A percentile compares a stretch with the other conserved stretches of the same genome.
These are phyloP conservation scores for Hemiscyllium ocellatum DNA, from an alignment of 2,113 vertebrate species.

Conservation along the genomic window DNA sequence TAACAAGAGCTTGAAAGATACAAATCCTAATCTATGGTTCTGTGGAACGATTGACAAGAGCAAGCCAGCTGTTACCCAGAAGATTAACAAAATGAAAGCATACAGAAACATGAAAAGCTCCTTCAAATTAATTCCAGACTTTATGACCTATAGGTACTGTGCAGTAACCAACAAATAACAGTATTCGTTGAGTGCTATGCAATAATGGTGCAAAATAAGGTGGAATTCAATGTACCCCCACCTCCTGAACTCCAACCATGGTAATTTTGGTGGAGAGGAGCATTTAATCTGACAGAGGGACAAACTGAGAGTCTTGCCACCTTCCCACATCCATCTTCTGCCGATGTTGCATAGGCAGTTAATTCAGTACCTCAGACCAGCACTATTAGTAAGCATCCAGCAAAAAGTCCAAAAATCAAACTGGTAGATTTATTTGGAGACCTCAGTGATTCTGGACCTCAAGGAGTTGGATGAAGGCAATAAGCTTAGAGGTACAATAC, in stretches of 20 bases:
- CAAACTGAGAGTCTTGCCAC: background rate
- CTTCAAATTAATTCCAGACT: slow-evolving; percentile 20
- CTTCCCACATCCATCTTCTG: background rate
- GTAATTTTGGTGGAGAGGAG: background rate
- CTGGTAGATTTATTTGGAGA: background rate
- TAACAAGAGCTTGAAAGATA: slow-evolving; percentile 18
- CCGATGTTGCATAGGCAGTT: background rate
- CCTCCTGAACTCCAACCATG: too few species aligned
- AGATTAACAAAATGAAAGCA: slow-evolving; percentile 35
- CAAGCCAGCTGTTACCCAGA: slow-evolving; percentile 33
- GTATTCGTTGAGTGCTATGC: background rate
- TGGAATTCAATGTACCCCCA: background rate
- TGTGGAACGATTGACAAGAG: slow-evolving; percentile 15
- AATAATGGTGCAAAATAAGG: background rate
- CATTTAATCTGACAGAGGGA: background rate
- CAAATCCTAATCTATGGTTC: slow-evolving; percentile 16
- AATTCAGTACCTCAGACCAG: background rate
- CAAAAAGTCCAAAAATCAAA: background rate
- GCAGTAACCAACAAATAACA: background rate
- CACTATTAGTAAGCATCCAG: background rate
- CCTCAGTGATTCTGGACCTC: background rate
- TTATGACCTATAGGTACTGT: background rate
- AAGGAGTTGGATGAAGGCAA: too few species aligned
- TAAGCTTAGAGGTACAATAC: too few species aligned
- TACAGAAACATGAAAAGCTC: slow-evolving; percentile 32